Evolutionary conservation across 2,113 vertebrate genomes (phyloP), one percentile per base, ranked within the genome.

Genomic region (Dermatemys mawii): DNA sequence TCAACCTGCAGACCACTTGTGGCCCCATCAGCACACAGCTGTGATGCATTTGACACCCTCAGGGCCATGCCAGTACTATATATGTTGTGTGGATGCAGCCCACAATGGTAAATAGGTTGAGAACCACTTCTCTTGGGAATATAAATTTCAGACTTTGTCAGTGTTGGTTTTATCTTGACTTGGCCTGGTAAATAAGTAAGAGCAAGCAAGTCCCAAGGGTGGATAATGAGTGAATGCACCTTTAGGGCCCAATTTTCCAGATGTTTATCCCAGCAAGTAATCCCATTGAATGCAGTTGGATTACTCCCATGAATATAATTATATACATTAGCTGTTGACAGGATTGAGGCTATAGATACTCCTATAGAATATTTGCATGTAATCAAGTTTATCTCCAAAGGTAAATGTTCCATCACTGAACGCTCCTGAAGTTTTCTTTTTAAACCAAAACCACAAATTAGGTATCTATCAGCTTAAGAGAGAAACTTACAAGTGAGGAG

Each of bases 71-170:
- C 27, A 27, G 55, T 27, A 29, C 5, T 29, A 11, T 27, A 55
- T 55, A 11, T 55, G 11, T 26, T 11, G 26, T 55, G 27, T 57
- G 55, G 55, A 27, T 57, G 11, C 27, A 27, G 27, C 27, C 55
- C 55, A 27, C 55, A 29, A 29, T 57, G 24, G 24, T 26, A 55
- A 24, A 27, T 55, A 5, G 55, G 27, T 57, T 57, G 27, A 32
- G 55, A 57, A 32, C 22, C 14, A 46, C 3, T 5, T 1, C 90
- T 60, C 32, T 2, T 10, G 27, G 4, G 60, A 78, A 2, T 75
- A 3, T 32, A 11, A 57, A 9, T 29, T 53, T 2, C 0, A 46
- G 4, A 8, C 13, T 9, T 54, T 5, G 7, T 2, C 27, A 10
- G 13, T 35, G 48, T 21, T 35, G 55, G 21, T 50, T 83, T 38